These are phyloP conservation scores for Gephyroberyx darwinii DNA, from an alignment of 2,797 vertebrate species.

Conservation along the genomic window DNA sequence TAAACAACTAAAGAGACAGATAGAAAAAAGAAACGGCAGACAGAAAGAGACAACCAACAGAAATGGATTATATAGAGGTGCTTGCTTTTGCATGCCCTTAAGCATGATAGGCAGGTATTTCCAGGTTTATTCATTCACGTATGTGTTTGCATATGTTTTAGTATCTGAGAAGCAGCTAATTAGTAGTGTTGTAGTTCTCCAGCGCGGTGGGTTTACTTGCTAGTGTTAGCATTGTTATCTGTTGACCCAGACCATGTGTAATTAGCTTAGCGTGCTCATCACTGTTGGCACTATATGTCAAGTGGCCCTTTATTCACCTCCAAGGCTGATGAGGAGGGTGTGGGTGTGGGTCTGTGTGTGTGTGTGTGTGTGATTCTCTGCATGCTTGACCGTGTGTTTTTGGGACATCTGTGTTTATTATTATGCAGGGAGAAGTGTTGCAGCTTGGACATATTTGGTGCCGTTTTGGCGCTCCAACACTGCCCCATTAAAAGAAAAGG, in stretches of 20 bases:
- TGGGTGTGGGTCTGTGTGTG: no score
- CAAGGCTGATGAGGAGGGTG: not conserved
- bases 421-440: conserved; percentile 8
- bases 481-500: conserved; percentile 44
- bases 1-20: conserved; percentile 24
- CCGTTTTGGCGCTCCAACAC: conserved; percentile 27
- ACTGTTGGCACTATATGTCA: conserved; percentile 27
- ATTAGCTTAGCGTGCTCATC: conserved; percentile 37
- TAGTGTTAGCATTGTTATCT: conserved; percentile 30
- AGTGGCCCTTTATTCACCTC: conserved; percentile 21
- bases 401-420: no score
- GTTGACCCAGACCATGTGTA: conserved; percentile 50
- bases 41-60: not conserved
- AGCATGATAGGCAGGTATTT: conserved; percentile 18
- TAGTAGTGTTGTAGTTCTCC: conserved; percentile 45
- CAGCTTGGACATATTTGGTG: conserved; percentile 1
- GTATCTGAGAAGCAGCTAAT: conserved; percentile 32
- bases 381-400: not conserved
- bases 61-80: conserved; percentile 10
- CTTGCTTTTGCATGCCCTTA: conserved; percentile 6
- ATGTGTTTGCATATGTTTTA: conserved; percentile 38
- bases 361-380: no score
- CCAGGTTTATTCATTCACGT: conserved; percentile 29
- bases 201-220: conserved; percentile 20
- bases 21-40: not conserved